Evolutionary conservation across 2,113 vertebrate species (phyloP).

Genomic region (Toxotes jaculatrix): DNA sequence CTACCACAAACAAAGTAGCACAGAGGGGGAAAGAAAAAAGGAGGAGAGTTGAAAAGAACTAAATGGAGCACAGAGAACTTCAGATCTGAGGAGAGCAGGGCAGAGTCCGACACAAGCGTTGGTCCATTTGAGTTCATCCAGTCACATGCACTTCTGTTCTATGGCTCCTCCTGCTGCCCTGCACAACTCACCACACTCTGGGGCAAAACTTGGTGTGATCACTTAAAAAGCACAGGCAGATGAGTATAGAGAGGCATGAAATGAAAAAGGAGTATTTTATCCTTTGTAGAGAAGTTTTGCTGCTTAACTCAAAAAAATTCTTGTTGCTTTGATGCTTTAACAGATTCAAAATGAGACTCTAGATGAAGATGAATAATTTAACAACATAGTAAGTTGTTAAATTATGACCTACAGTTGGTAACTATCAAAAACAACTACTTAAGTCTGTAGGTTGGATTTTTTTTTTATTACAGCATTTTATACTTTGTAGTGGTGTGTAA

Average conservation of each 20-base stretch:
- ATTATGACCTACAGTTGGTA: not conserved
- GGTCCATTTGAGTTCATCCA: not conserved
- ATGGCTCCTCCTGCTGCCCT: slow-evolving; percentile 83
- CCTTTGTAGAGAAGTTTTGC: not conserved
- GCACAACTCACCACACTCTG: slow-evolving; percentile 70
- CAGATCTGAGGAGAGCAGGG: not conserved
- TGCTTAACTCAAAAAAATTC: not conserved
- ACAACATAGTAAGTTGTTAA: not conserved
- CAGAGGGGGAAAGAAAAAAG: not conserved
- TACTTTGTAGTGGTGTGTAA: not conserved
- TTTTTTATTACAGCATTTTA: not conserved
- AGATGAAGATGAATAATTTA: not conserved
- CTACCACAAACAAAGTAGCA: not conserved
- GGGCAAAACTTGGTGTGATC: slow-evolving; percentile 41
- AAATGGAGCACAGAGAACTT: not conserved
- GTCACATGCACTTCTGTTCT: slow-evolving; percentile 61
- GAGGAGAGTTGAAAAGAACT: not conserved
- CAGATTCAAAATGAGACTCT: not conserved
- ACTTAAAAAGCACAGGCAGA: not conserved
- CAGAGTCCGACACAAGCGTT: slow-evolving; percentile 25
- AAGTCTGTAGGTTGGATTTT: not conserved
- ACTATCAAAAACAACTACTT: no score
- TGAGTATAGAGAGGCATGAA: not conserved
- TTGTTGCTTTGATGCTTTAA: not conserved
- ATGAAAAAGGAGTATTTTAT: no score